These are phyloP conservation scores for Chrysolina haemoptera DNA, from an alignment of 2,888 invertebrate genomes.

Conservation along the genomic window DNA sequence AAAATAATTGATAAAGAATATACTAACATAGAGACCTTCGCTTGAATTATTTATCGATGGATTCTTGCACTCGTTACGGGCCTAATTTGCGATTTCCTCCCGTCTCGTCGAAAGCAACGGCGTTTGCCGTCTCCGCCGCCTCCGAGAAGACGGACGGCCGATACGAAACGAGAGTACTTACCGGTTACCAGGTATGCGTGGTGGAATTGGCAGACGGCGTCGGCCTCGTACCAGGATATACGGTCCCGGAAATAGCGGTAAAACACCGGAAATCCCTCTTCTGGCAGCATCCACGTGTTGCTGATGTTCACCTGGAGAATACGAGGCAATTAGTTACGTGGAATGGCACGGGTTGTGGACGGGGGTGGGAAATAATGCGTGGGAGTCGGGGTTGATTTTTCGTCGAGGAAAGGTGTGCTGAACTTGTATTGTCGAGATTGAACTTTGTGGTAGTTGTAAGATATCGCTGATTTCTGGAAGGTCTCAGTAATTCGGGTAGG, in stretches of 20 bases:
- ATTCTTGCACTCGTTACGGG: no score
- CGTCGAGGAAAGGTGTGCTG: not conserved
- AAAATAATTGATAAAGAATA: no score
- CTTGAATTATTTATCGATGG: no score
- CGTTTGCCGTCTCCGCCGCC: not conserved
- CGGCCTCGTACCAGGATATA: slow-evolving; percentile 88
- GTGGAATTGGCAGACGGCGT: slow-evolving; percentile 87
- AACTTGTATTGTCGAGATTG: no score
- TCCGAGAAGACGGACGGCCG: not conserved
- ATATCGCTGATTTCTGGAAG: no score
- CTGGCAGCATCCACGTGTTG: slow-evolving; percentile 86
- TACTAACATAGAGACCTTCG: no score
- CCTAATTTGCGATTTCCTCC: not conserved
- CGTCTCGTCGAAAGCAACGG: not conserved
- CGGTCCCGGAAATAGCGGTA: slow-evolving; percentile 88
- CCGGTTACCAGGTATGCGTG: slow-evolving; percentile 87
- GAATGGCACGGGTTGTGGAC: not conserved
- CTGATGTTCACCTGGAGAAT: slow-evolving; percentile 83
- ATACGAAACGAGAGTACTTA: slow-evolving; percentile 68
- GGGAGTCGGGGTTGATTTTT: not conserved
- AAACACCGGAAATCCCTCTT: slow-evolving; percentile 86
- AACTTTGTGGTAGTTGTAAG: no score
- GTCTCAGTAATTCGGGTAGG: no score
- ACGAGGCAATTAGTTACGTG: slow-evolving; percentile 7
- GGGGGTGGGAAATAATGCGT: not conserved